Evolutionary conservation across 2,797 vertebrate genomes (phyloP).

Genomic region (Linurgus olivaceus): DNA sequence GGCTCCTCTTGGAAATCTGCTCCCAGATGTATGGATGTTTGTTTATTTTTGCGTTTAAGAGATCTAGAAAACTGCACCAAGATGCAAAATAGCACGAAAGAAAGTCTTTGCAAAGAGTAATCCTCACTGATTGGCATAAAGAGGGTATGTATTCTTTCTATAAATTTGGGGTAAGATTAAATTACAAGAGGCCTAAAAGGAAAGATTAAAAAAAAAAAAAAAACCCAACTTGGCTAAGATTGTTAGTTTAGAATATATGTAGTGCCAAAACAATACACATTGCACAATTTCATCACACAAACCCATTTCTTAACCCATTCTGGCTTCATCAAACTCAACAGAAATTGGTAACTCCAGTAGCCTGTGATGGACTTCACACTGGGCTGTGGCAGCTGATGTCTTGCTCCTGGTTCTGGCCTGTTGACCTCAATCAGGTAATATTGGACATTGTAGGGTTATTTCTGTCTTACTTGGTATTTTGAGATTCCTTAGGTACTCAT

Average conservation of each 20-base stretch:
- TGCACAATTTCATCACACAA: not conserved
- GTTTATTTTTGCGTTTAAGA: constrained; percentile 18
- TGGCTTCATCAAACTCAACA: not conserved
- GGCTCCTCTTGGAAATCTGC: not conserved
- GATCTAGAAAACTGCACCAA: not conserved
- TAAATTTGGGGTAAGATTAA: not conserved
- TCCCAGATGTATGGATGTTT: constrained; percentile 47
- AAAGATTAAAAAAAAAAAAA: not conserved
- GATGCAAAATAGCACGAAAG: not conserved
- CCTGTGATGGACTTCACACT: fast-evolving
- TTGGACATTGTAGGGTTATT: not conserved
- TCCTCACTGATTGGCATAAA: not conserved
- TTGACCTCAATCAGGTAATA: not conserved
- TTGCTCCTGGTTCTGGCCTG: not conserved
- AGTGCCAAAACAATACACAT: constrained; percentile 15
- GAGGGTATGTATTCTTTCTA: not conserved
- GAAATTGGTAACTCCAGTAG: not conserved
- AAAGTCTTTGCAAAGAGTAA: not conserved
- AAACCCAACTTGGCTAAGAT: not conserved
- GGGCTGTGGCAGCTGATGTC: not conserved
- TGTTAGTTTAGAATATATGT: not conserved
- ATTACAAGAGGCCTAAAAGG: not conserved
- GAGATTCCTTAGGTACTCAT: not conserved
- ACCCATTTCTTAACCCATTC: constrained; percentile 41
- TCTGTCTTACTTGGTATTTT: not conserved